These are phyloP conservation scores for Nomada hirtipes DNA, from an alignment of 2,888 invertebrate species.

Conservation along the genomic window DNA sequence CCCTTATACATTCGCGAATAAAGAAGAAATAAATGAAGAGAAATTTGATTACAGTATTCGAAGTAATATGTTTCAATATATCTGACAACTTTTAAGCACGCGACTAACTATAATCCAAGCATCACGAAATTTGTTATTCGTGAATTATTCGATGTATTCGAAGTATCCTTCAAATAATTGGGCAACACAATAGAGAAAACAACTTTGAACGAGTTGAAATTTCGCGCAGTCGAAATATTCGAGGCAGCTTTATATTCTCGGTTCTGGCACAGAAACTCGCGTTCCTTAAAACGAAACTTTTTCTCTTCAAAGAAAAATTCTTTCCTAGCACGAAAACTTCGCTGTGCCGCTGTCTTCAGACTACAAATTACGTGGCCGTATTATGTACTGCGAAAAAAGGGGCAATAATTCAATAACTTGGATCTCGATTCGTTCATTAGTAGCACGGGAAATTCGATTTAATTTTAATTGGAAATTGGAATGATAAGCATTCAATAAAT, in stretches of 20 bases:
- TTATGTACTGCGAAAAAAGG: not conserved
- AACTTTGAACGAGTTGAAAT: conserved; percentile 22
- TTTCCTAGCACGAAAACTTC: conserved; percentile 1
- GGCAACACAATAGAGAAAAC: conserved; percentile 5
- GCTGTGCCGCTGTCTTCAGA: not conserved
- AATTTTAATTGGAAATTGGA: not conserved
- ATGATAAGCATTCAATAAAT: too few relatives aligned
- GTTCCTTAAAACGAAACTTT: conserved; percentile 13
- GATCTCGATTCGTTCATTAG: not conserved
- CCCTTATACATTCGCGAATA: too few relatives aligned
- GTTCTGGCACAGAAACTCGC: conserved; percentile 9
- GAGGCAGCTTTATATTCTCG: not conserved
- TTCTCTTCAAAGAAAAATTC: conserved; percentile 1
- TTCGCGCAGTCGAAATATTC: conserved; percentile 11
- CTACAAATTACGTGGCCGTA: conserved; percentile 2
- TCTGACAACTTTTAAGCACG: too few relatives aligned
- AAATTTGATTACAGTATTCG: too few relatives aligned
- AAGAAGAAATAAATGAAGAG: too few relatives aligned
- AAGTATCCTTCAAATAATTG: conserved; percentile 17
- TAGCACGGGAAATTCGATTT: not conserved
- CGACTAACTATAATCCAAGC: too few relatives aligned
- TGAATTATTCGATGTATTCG: conserved; percentile 11
- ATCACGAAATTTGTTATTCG: too few relatives aligned
- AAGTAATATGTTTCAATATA: not conserved
- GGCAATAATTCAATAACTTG: not conserved